phyloP scores from a whole-genome alignment of 2,888 invertebrate genomes.

The Leuctra nigra region DNA sequence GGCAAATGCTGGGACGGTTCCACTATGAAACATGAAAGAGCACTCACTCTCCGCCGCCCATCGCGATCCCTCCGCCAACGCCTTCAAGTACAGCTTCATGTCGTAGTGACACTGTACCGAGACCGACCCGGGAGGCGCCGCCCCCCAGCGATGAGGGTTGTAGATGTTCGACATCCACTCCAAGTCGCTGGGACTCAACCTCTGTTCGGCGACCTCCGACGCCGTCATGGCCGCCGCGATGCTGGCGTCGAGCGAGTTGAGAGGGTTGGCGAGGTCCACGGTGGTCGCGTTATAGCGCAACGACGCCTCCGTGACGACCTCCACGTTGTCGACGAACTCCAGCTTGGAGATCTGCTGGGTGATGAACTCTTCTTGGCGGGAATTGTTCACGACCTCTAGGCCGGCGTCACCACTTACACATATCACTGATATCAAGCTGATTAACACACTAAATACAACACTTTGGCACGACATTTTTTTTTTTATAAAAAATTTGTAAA shows the following conservation, averaged over 20 bases:
- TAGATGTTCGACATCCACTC: slow-evolving; percentile 59
- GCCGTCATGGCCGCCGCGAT: neutral
- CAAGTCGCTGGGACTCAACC: slow-evolving; percentile 36
- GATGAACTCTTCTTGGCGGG: no score
- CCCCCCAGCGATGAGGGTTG: slow-evolving; percentile 55
- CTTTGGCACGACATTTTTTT: no score
- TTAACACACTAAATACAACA: no score
- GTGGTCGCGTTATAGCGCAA: neutral
- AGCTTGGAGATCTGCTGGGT: slow-evolving; percentile 4
- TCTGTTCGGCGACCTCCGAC: neutral
- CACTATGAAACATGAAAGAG: no score
- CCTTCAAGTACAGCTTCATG: slow-evolving; percentile 50
- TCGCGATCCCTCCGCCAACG: slow-evolving; percentile 49
- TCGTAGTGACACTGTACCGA: slow-evolving; percentile 50
- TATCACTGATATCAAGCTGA: no score
- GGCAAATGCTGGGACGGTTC: no score
- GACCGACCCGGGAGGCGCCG: slow-evolving; percentile 42
- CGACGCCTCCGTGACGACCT: neutral
- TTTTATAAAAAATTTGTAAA: no score
- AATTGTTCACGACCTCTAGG: no score
- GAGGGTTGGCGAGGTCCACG: neutral
- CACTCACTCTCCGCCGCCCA: slow-evolving; percentile 79
- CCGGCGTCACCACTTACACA: no score
- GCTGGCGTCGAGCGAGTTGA: neutral
- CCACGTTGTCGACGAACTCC: neutral